Evolutionary conservation across 2,797 vertebrate species (phyloP).

Genomic region (Pterois miles): DNA sequence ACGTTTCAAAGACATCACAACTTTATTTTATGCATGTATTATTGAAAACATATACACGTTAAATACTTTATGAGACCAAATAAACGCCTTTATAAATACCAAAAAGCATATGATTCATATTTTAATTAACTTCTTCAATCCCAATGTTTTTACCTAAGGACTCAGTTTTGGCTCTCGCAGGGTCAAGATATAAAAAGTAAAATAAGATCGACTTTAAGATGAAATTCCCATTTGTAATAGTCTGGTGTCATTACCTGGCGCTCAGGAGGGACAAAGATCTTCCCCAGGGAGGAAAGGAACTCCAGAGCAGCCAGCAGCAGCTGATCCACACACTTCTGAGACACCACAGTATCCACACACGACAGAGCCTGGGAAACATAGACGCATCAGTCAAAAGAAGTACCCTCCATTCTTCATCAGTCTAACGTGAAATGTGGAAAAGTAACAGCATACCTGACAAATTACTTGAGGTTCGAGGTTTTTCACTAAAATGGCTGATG

Average conservation of each 20-base stretch:
- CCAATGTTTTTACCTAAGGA: no score
- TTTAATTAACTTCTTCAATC: no score
- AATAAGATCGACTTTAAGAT: not conserved
- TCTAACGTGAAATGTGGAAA: not conserved
- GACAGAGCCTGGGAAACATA: slow-evolving; percentile 81
- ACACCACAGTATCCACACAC: slow-evolving; percentile 84
- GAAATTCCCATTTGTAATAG: not conserved
- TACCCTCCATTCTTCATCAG: not conserved
- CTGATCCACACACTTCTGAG: slow-evolving; percentile 81
- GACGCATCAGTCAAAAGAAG: not conserved
- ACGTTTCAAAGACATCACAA: no score
- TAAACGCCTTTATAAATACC: no score
- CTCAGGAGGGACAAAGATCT: slow-evolving; percentile 84
- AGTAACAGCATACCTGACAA: slow-evolving; percentile 82
- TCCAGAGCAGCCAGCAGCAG: slow-evolving; percentile 85
- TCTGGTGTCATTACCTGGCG: slow-evolving; percentile 83
- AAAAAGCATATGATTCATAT: no score
- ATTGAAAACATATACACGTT: no score
- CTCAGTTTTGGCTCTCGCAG: no score
- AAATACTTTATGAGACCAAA: no score
- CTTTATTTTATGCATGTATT: no score
- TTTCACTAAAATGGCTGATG: slow-evolving; percentile 85
- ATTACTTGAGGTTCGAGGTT: slow-evolving; percentile 83
- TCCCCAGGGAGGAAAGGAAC: slow-evolving; percentile 90
- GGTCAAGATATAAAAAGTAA: no score